These are phyloP conservation scores for Agrenia bidenticulata DNA, from an alignment of 2,888 invertebrate genomes.

Conservation along the genomic window DNA sequence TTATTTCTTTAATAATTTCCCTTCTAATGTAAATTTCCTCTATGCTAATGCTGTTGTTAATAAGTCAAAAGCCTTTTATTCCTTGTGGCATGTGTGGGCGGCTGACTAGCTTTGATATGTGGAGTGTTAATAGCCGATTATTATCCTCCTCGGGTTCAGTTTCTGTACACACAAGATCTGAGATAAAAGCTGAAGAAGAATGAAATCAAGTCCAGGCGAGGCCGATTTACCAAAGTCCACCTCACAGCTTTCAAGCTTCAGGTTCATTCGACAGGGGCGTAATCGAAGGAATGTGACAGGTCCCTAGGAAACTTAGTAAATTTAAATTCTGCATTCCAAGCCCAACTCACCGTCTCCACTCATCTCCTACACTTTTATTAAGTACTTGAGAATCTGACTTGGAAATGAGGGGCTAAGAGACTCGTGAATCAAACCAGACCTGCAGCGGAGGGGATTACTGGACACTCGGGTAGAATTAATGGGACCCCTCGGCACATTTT, in stretches of 20 bases:
- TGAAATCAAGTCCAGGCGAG: conserved; percentile 15
- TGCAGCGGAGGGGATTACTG: not conserved
- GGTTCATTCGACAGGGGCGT: too few relatives aligned
- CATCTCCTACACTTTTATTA: too few relatives aligned
- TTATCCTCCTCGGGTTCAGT: conserved; percentile 16
- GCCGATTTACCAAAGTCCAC: too few relatives aligned
- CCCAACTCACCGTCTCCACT: too few relatives aligned
- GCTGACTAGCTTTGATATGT: conserved; percentile 42
- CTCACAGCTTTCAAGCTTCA: too few relatives aligned
- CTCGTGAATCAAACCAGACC: not conserved
- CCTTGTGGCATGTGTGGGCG: conserved; percentile 34
- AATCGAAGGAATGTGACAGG: too few relatives aligned
- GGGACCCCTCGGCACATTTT: not conserved
- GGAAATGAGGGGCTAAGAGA: not conserved
- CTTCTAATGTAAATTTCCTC: too few relatives aligned
- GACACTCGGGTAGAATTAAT: conserved; percentile 11
- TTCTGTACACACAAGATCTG: conserved; percentile 6
- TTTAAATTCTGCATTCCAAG: too few relatives aligned
- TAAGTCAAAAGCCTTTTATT: conserved; percentile 12
- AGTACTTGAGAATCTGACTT: not conserved
- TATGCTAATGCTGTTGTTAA: not conserved
- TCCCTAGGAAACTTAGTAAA: too few relatives aligned
- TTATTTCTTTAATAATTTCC: too few relatives aligned
- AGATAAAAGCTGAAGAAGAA: conserved; percentile 5
- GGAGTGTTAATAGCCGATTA: conserved; percentile 48